These are phyloP conservation scores for Dimorphilus gyrociliatus DNA, from an alignment of 2,888 invertebrate genomes.

Conservation along the genomic window DNA sequence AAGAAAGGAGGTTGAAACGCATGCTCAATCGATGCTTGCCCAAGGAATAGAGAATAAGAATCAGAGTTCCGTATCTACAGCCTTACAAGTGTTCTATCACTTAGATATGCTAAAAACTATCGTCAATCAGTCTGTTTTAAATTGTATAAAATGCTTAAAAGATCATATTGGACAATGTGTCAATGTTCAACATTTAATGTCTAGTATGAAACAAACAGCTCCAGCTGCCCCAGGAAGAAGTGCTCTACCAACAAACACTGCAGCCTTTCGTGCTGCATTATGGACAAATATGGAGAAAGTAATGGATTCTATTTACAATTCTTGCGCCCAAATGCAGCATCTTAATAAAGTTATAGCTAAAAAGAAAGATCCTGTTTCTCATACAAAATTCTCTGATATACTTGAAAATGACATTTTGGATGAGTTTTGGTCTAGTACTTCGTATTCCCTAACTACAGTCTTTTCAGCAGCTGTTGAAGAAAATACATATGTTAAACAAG, in stretches of 20 bases:
- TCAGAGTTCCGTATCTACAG: slow-evolving; percentile 43
- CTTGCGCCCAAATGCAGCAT: slow-evolving; percentile 37
- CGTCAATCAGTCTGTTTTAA: slow-evolving; percentile 40
- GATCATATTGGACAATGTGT: slow-evolving; percentile 40
- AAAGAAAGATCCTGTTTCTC: slow-evolving; percentile 42
- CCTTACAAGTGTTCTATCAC: slow-evolving; percentile 49
- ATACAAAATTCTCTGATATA: slow-evolving; percentile 44
- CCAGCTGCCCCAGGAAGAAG: slow-evolving; percentile 42
- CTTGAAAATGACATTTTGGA: slow-evolving; percentile 18
- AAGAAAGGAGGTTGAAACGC: slow-evolving; percentile 56
- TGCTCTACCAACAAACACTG: slow-evolving; percentile 44
- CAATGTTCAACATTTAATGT: slow-evolving; percentile 32
- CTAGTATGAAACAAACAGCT: too few relatives aligned
- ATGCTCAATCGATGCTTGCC: slow-evolving; percentile 61
- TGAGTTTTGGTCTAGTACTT: too few relatives aligned
- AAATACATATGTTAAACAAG: slow-evolving; percentile 50
- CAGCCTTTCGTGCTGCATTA: slow-evolving; percentile 49
- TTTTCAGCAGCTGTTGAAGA: too few relatives aligned
- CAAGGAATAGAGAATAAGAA: slow-evolving; percentile 53
- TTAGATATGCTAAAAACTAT: slow-evolving; percentile 36
- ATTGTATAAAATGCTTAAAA: slow-evolving; percentile 39
- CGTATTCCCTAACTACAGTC: too few relatives aligned
- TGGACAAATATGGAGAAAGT: slow-evolving; percentile 78
- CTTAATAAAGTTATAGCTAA: slow-evolving; percentile 43
- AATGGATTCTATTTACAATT: slow-evolving; percentile 48